A percentile compares a stretch with the other conserved stretches of the same genome.
Conservation (phyloP, 1,140 invertebrate species). For the Archegozetes longisetosus region DNA sequence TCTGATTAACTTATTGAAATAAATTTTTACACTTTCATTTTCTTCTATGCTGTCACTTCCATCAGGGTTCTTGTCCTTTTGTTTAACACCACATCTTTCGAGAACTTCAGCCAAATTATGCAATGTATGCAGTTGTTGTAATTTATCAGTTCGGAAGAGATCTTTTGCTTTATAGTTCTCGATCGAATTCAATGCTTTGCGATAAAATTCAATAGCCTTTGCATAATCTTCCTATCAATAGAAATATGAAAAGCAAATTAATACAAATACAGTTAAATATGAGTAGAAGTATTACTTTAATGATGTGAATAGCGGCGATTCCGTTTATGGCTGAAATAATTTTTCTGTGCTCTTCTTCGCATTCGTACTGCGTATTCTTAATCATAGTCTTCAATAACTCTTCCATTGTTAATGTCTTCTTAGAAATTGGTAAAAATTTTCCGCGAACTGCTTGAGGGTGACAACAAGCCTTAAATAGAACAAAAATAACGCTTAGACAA, state of each 20-base stretch:
- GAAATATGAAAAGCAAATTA: too few species aligned
- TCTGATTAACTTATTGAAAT: too few species aligned
- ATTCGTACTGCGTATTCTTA: slow-evolving; percentile 42
- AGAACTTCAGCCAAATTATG: slow-evolving; percentile 43
- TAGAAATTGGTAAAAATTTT: slow-evolving; percentile 39
- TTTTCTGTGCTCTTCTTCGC: slow-evolving; percentile 45
- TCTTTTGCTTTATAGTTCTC: slow-evolving; percentile 35
- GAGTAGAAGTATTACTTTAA: slow-evolving; percentile 25
- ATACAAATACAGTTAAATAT: background rate
- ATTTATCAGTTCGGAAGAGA: slow-evolving; percentile 37
- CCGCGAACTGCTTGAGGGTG: slow-evolving; percentile 48
- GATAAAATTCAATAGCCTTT: slow-evolving; percentile 42
- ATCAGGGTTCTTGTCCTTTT: background rate
- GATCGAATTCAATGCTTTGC: slow-evolving; percentile 39
- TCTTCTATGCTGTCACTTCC: background rate
- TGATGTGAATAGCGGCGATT: slow-evolving; percentile 44
- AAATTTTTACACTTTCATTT: too few species aligned
- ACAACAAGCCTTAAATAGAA: slow-evolving; percentile 37
- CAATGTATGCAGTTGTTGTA: slow-evolving; percentile 48
- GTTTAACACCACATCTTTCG: background rate
- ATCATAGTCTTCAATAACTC: slow-evolving; percentile 47
- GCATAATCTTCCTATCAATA: slow-evolving; percentile 28
- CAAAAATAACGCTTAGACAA: background rate
- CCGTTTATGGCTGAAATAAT: slow-evolving; percentile 48
- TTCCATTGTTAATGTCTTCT: slow-evolving; percentile 46